Percentiles rank a stretch among this genome's conserved stretches.
Conservation (phyloP, 2,113 vertebrate genomes). For the Callospermophilus lateralis region DNA sequence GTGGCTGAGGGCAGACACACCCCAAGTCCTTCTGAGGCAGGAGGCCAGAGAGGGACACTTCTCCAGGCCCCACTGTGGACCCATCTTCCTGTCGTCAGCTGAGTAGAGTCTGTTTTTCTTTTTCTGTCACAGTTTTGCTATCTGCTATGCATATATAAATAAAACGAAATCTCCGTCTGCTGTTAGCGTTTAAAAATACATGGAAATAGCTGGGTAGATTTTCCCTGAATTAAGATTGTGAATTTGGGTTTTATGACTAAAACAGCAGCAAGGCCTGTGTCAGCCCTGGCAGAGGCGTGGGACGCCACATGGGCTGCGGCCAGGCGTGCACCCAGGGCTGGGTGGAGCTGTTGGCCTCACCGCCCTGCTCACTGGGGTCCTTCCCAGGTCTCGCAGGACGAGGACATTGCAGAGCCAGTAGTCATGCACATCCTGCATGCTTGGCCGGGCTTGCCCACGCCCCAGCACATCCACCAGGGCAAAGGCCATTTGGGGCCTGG, state of each 20-base stretch:
- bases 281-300: not conserved
- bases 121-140: not conserved
- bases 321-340: not conserved
- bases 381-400: not conserved
- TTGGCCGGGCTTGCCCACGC: too few relatives aligned
- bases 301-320: rapidly evolving
- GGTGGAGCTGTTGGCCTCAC: not conserved
- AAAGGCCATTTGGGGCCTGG: too few relatives aligned
- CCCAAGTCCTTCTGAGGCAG: rapidly evolving
- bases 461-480: not conserved
- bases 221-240: not conserved
- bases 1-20: not conserved
- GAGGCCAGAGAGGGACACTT: not conserved
- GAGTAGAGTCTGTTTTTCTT: not conserved
- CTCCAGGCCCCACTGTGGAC: not conserved
- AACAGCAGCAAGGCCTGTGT: not conserved
- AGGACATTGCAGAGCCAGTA: not conserved
- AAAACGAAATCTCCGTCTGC: constrained; percentile 11
- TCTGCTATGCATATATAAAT: not conserved
- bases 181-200: not conserved
- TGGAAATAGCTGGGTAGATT: not conserved
- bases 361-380: not conserved
- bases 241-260: not conserved
- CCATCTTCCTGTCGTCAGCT: not conserved
- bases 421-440: too few relatives aligned